These are phyloP conservation scores for Platorchestia sp. DNA, from an alignment of 1,140 invertebrate species.

Conservation along the genomic window DNA sequence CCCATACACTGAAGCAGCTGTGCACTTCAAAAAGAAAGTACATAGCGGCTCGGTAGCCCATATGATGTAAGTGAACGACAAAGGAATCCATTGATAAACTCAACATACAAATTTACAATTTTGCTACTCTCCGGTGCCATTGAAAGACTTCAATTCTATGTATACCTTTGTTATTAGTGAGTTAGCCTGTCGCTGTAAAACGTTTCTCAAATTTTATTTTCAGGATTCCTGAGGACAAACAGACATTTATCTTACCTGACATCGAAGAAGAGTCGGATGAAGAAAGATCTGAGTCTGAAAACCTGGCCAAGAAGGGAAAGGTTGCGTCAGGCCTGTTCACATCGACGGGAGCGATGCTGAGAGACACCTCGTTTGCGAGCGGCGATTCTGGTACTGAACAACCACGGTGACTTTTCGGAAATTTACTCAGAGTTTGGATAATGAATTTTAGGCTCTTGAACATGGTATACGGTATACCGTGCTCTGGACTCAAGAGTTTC, in stretches of 20 bases:
- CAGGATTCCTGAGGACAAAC: conserved; percentile 45
- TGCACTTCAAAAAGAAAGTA: conserved; percentile 77
- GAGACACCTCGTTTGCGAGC: background rate
- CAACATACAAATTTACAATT: background rate
- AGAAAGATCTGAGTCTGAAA: background rate
- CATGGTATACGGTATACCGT: too few relatives aligned
- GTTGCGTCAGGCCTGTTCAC: conserved; percentile 14
- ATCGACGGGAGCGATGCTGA: background rate
- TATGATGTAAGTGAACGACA: conserved; percentile 74
- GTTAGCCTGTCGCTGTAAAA: background rate
- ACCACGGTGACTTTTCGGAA: too few relatives aligned
- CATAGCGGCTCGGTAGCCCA: conserved; percentile 78
- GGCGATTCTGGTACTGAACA: background rate
- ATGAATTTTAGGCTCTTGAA: too few relatives aligned
- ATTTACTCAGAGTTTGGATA: too few relatives aligned
- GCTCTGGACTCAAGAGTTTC: too few relatives aligned
- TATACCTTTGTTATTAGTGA: background rate
- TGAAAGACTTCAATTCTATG: background rate
- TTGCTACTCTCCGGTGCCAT: background rate
- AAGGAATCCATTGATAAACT: background rate
- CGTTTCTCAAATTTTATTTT: background rate
- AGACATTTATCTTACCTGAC: conserved; percentile 36
- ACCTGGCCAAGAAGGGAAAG: background rate
- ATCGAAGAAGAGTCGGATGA: conserved; percentile 40
- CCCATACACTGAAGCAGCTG: conserved; percentile 78